These are phyloP conservation scores for Sceloporus undulatus DNA, from an alignment of 2,113 vertebrate genomes.

Conservation along the genomic window DNA sequence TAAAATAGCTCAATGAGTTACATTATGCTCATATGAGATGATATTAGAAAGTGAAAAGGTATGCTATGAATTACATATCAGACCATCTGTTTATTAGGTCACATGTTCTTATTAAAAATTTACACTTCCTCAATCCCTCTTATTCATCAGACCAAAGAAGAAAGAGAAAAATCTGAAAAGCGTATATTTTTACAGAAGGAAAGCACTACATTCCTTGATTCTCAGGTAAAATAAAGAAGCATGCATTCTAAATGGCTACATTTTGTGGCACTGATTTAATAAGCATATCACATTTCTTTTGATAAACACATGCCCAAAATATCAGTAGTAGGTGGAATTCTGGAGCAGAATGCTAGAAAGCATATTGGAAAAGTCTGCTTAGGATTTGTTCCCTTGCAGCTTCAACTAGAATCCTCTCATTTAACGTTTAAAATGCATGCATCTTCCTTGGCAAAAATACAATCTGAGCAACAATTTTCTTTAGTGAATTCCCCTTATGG, in stretches of 20 bases:
- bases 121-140: slow-evolving; percentile 73
- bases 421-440: not conserved
- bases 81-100: slow-evolving; percentile 33
- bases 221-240: slow-evolving; percentile 79
- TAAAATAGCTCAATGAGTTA: slow-evolving; percentile 19
- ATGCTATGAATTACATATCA: slow-evolving; percentile 10
- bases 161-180: slow-evolving; percentile 83
- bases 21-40: not conserved
- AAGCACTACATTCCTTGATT: slow-evolving; percentile 82
- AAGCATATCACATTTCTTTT: slow-evolving; percentile 54
- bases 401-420: slow-evolving; percentile 4
- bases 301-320: not conserved
- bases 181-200: slow-evolving; percentile 83
- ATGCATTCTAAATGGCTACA: slow-evolving; percentile 50
- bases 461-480: slow-evolving; percentile 37
- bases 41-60: not conserved
- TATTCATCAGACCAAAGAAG: slow-evolving; percentile 84
- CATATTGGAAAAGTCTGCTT: slow-evolving; percentile 19
- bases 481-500: slow-evolving; percentile 45
- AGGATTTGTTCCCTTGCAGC: not conserved
- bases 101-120: slow-evolving; percentile 55
- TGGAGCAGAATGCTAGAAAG: slow-evolving; percentile 37
- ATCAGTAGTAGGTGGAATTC: slow-evolving; percentile 45
- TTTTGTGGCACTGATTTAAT: slow-evolving; percentile 43
- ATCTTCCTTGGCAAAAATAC: not conserved